phyloP scores from a whole-genome alignment of 2,888 invertebrate species.

The Athrips mouffetella region DNA sequence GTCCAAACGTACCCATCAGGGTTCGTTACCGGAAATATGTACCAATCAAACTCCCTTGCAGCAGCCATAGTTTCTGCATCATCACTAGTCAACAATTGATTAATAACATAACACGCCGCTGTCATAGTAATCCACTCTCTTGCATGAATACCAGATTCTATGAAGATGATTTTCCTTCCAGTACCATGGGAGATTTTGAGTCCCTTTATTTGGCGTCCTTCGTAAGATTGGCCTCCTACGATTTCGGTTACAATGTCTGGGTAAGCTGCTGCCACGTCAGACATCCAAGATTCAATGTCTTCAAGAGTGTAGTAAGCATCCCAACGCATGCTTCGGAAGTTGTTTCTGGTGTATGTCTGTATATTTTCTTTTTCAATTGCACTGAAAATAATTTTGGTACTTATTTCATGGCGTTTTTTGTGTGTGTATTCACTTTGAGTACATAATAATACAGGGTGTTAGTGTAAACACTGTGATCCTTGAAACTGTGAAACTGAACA shows the following conservation, averaged over 20 bases:
- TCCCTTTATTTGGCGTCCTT: conserved; percentile 65
- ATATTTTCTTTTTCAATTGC: conserved; percentile 70
- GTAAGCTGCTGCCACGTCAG: conserved; percentile 62
- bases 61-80: conserved; percentile 60
- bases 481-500: too few relatives aligned
- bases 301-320: conserved; percentile 79
- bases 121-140: conserved; percentile 87
- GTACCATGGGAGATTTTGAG: conserved; percentile 67
- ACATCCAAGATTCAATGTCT: conserved; percentile 80
- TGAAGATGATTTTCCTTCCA: conserved; percentile 50
- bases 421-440: not conserved
- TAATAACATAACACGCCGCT: conserved; percentile 78
- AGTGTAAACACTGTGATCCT: too few relatives aligned
- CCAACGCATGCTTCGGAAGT: conserved; percentile 68
- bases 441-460: too few relatives aligned
- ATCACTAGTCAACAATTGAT: conserved; percentile 78
- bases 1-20: conserved; percentile 88
- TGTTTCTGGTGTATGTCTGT: conserved; percentile 40
- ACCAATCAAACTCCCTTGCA: conserved; percentile 82
- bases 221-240: conserved; percentile 59
- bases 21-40: conserved; percentile 85
- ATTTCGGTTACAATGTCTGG: conserved; percentile 60
- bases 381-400: conserved; percentile 43
- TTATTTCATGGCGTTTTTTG: not conserved
- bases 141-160: conserved; percentile 81